Conservation (phyloP, 2,113 vertebrate genomes). For the Oncorhynchus masou region DNA sequence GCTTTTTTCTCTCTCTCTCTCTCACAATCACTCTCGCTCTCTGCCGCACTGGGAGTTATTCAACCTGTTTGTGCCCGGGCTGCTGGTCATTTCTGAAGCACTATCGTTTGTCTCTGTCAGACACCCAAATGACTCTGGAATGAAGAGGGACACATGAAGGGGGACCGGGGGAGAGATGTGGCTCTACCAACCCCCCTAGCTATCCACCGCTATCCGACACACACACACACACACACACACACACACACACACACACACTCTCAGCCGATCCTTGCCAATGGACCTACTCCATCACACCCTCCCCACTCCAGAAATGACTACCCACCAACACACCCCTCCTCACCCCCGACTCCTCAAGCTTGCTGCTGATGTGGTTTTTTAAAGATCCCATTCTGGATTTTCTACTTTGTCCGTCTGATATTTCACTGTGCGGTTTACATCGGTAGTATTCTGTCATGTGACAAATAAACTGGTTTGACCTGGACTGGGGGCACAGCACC, state of each 20-base stretch:
- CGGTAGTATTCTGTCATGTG: too few species aligned
- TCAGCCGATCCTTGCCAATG: constrained; percentile 34
- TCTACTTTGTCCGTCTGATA: too few species aligned
- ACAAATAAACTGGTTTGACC: neutral
- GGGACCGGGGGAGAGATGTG: constrained; percentile 44
- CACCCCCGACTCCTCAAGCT: constrained; percentile 1
- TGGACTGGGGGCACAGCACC: constrained; percentile 5
- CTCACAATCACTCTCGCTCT: neutral
- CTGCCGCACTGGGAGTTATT: constrained; percentile 48
- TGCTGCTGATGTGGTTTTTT: constrained; percentile 7
- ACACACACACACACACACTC: constrained; percentile 10
- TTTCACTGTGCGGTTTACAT: too few species aligned
- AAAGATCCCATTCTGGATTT: too few species aligned
- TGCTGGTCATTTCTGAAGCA: constrained; percentile 73
- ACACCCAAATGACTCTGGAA: constrained; percentile 69
- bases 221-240: constrained; percentile 41
- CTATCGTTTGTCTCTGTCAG: constrained; percentile 82
- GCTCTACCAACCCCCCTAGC: constrained; percentile 27
- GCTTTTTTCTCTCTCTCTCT: constrained; percentile 22
- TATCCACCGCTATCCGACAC: constrained; percentile 7
- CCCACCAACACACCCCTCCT: neutral
- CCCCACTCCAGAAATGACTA: constrained; percentile 5
- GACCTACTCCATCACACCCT: constrained; percentile 40
- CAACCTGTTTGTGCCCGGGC: constrained; percentile 69
- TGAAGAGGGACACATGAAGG: constrained; percentile 79